Evolutionary conservation across 2,888 invertebrate species (phyloP).

Genomic region (Rotaria macrura): DNA sequence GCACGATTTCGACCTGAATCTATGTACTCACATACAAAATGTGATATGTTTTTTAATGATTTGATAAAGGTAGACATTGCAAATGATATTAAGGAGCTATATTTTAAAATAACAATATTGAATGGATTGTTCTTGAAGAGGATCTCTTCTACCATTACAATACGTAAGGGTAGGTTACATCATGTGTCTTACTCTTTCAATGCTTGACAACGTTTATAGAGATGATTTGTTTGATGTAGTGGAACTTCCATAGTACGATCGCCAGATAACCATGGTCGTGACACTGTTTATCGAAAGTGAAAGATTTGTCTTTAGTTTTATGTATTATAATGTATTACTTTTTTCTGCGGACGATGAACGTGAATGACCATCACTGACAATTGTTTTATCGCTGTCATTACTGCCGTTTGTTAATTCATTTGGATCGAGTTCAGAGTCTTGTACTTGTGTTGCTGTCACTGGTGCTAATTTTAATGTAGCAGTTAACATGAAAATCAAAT

Average conservation of each 20-base stretch:
- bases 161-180: neutral
- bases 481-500: conserved; percentile 4
- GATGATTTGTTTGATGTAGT: neutral
- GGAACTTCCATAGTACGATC: neutral
- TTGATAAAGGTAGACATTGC: too few species aligned
- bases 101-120: too few species aligned
- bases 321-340: neutral
- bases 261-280: neutral
- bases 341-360: neutral
- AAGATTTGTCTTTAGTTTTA: neutral
- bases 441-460: neutral
- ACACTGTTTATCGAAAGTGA: neutral
- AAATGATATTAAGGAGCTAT: too few species aligned
- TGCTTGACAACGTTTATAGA: neutral
- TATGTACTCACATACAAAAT: too few species aligned
- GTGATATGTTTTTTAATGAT: too few species aligned
- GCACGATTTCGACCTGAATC: too few species aligned
- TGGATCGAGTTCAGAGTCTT: neutral
- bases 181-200: neutral
- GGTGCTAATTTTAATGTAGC: neutral
- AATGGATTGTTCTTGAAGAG: too few species aligned
- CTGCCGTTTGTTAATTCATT: neutral
- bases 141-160: too few species aligned
- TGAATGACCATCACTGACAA: neutral
- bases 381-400: neutral